phyloP scores from a whole-genome alignment of 2,888 invertebrate genomes.

The Drosophila conformis region DNA sequence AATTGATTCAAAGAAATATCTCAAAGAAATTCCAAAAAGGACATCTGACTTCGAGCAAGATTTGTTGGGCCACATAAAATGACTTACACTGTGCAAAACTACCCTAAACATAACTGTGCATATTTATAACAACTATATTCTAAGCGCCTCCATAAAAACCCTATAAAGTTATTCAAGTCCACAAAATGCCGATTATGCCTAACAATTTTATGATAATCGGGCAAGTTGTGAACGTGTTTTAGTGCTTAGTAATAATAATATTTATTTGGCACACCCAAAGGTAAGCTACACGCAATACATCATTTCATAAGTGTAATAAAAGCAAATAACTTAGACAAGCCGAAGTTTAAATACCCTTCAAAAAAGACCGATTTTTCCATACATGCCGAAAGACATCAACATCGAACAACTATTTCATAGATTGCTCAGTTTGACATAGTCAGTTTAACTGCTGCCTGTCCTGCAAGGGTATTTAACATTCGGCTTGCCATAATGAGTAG shows the following conservation, averaged over 20 bases:
- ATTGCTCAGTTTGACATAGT: rapidly evolving
- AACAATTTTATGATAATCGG: not conserved
- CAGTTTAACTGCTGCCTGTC: too few relatives aligned
- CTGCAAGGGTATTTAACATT: not conserved
- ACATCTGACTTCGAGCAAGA: not conserved
- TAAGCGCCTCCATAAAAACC: not conserved
- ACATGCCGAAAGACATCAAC: too few relatives aligned
- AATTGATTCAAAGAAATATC: not conserved
- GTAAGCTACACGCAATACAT: not conserved
- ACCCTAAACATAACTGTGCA: not conserved
- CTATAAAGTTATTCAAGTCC: not conserved
- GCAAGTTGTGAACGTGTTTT: not conserved
- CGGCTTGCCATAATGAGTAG: rapidly evolving
- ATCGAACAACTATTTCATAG: not conserved
- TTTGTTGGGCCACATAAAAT: not conserved
- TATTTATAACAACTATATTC: not conserved
- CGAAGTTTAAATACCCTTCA: not conserved
- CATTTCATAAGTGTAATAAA: not conserved
- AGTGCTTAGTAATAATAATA: not conserved
- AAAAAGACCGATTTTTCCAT: not conserved
- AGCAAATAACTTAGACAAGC: not conserved
- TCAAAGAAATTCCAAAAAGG: not conserved
- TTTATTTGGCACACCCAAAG: not conserved
- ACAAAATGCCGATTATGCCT: not conserved
- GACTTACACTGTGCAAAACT: not conserved